Evolutionary conservation across 2,113 vertebrate species (phyloP), one percentile per base, ranked within the genome.

Genomic region (Geococcyx californianus): DNA sequence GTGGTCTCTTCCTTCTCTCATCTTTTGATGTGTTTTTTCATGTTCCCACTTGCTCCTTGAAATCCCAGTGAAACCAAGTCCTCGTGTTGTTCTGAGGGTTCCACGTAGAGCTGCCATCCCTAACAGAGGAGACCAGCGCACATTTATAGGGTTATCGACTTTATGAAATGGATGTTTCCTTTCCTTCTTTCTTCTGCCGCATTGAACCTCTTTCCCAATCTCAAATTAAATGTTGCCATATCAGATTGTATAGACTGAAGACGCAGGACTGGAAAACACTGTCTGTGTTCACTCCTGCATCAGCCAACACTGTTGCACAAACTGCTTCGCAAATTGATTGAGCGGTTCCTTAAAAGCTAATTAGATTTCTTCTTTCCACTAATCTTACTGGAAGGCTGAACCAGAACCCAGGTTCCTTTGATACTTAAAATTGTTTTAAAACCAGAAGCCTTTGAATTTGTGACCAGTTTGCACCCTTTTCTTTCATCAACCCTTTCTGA

Each of bases 11-110:
- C 63, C 14, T 23, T 63, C 17, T 70, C 9, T 58, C 10, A 13
- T 8, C 10, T 69, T 68, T 34, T 10, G 5, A 8, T 23, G 6
- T 2, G 12, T 6, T 3, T 4, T 0, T 31, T 9, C 1, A 1
- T 69, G 25, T 90, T 29, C 29, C 25, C 17, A 10, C 1, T 9
- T 23, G 14, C 4, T 66, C 14, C 14, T 34, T 42, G 25, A 18
- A 80, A 25, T 26, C 10, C 52, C 9, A 10, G 2, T 20, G 75
- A 36, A 31, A 54, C 18, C 54, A 49, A 28, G 11, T 33, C 31
- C 6, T 6, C 23, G 3, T 5, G 1, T 3, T 13, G 49, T 11
- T 24, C 4, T 11, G 4, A 4, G 40, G 28, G 15, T 40, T 36
- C 66, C 28, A 3, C 1, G 5, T 56, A 51, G 40, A 36, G 31